Base-by-base conservation (phyloP, 2,113 vertebrate species). In the Toxostoma redivivum region DNA sequence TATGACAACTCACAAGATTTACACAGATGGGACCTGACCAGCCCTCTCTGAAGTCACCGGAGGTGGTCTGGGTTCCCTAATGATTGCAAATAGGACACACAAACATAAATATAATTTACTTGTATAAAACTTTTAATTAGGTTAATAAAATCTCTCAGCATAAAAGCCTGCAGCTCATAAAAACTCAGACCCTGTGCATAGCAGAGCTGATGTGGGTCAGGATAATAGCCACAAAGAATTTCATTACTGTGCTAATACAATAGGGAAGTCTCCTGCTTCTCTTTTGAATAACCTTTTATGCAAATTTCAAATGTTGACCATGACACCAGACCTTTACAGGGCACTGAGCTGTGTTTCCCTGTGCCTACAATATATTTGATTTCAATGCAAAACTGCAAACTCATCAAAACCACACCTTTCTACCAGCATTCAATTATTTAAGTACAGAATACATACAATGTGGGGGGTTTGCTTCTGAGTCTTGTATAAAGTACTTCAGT, bases 71-170 rank as follows among this genome's bases (percentile, higher is more conserved):
- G 89, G 80, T 67, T 95, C 72, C 80, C 90, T 96, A 94, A 96
- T 93, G 76, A 90, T 62, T 94, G 83, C 65, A 96, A 92, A 90
- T 84, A 81, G 38, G 61, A 90, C 72, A 76, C 83, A 83, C 65
- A 95, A 94, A 96, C 69, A 95, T 90, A 95, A 96, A 93, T 94
- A 90, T 86, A 58, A 94, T 96, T 95, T 96, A 90, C 40, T 95
- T 94, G 74, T 81, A 78, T 90, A 88, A 97, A 95, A 97, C 88
- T 95, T 94, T 92, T 95, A 96, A 96, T 96, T 94, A 93, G 86
- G 61, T 92, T 93, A 93, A 96, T 93, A 96, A 96, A 96, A 96
- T 94, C 81, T 74, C 81, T 90, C 76, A 88, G 58, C 65, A 74
- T 93, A 90, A 96, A 96, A 96, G 65, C 53, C 77, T 81, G 45